Evolutionary conservation across 2,888 invertebrate species (phyloP), one percentile per base, ranked within the genome.

Genomic region (Drosophila eohydei): DNA sequence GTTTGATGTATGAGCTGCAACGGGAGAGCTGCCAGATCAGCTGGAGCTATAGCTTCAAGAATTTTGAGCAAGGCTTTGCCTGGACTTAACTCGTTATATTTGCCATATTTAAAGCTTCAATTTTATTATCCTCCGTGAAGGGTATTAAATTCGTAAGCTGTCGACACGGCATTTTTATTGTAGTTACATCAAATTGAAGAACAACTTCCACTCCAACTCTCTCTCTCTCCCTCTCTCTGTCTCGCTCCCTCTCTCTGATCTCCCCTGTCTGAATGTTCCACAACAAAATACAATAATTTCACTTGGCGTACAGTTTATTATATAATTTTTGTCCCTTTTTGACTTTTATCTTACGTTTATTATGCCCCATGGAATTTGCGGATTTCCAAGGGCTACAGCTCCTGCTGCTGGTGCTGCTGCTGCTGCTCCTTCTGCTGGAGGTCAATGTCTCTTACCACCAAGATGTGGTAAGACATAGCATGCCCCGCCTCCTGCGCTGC

Each of bases 281-380:
- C 60, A 71, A 67, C 60, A 70, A 77, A 59, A 68, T 71, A 73
- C 76, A 83, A 88, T 85, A 83, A 88, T 83, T 87, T 82, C 74
- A 85, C 76, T 87, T 85, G 74, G 62, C 76, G 76, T 73, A 78
- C 73, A 83, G 88, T 87, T 87, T 88, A 87, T 88, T 88, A 88
- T 84, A 83, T 88, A 88, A 88, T 88, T 88, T 82, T 77, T 87
- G 88, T 87, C 88, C 88, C 87, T 87, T 83, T 83, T 84, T 84
- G 89, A 87, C 87, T 88, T 88, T 88, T 88, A 88, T 88, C 89
- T 88, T 87, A 80, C 87, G 87, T 88, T 88, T 88, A 88, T 88
- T 88, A 84, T 87, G 83, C 87, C 87, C 89, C 74, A 82, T 81
- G 87, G 87, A 88, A 87, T 88, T 88, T 83, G 74, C 63, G 76